phyloP scores from a whole-genome alignment of 2,888 invertebrate genomes.

The Anaspis maculata region DNA sequence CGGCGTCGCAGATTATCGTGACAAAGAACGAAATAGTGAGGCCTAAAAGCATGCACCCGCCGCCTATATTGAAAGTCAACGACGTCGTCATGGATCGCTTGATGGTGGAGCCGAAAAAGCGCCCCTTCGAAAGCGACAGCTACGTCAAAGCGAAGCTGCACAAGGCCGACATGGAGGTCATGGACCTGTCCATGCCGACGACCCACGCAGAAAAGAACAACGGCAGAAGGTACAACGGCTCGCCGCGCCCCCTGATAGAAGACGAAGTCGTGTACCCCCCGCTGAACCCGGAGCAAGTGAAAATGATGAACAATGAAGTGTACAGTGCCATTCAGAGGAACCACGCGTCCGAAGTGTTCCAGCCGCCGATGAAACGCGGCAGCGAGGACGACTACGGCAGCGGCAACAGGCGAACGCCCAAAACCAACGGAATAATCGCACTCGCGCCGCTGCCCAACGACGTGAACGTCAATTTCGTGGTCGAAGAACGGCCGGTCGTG shows the following conservation, averaged over 20 bases:
- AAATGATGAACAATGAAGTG: constrained; percentile 1
- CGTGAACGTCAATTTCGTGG: constrained; percentile 11
- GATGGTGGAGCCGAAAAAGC: constrained; percentile 14
- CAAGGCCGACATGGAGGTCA: constrained; percentile 35
- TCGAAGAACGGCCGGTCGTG: constrained; percentile 3
- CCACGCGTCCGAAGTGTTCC: constrained; percentile 4
- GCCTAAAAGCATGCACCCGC: constrained; percentile 1
- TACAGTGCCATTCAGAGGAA: constrained; percentile 7
- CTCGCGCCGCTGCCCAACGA: constrained; percentile 7
- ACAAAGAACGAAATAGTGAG: too few species aligned
- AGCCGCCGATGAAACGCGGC: neutral
- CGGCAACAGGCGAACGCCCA: constrained; percentile 3
- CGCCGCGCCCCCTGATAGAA: constrained; percentile 2
- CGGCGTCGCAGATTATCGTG: too few species aligned
- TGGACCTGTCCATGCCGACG: constrained; percentile 32
- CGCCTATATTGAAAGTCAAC: constrained; percentile 28
- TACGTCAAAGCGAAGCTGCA: constrained; percentile 24
- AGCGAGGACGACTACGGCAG: neutral
- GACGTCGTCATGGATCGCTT: constrained; percentile 21
- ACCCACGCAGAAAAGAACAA: neutral
- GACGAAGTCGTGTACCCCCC: too few species aligned
- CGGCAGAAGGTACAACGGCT: constrained; percentile 1
- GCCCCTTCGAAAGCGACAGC: constrained; percentile 7
- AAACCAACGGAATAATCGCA: constrained; percentile 10
- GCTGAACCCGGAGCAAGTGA: constrained; percentile 2